Evolutionary conservation across 2,888 invertebrate species (phyloP).

Genomic region (Dynastes hyllus): DNA sequence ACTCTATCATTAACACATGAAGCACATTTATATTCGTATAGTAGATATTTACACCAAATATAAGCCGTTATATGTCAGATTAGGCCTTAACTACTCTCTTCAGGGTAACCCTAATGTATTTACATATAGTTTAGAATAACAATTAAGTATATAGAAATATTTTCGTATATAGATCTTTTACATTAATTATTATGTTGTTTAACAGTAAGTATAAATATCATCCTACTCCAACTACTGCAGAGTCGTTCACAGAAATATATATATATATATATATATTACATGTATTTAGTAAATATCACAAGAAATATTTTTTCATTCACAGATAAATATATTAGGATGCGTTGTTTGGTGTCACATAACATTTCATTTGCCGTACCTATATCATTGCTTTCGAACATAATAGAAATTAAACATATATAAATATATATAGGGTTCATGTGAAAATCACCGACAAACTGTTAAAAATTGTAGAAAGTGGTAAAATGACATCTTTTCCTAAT

Average conservation of each 20-base stretch:
- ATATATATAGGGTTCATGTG: too few species aligned
- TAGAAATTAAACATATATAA: too few species aligned
- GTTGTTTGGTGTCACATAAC: too few species aligned
- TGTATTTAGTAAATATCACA: slow-evolving; percentile 56
- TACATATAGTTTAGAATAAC: slow-evolving; percentile 28
- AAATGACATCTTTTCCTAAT: too few species aligned
- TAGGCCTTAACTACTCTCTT: slow-evolving; percentile 58
- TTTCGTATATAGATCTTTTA: slow-evolving; percentile 16
- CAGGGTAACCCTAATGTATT: slow-evolving; percentile 52
- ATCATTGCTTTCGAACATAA: too few species aligned
- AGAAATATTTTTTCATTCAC: slow-evolving; percentile 54
- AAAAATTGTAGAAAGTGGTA: too few species aligned
- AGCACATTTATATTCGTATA: slow-evolving; percentile 10
- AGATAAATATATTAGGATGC: slow-evolving; percentile 27
- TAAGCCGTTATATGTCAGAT: slow-evolving; percentile 44
- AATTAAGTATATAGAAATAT: slow-evolving; percentile 31
- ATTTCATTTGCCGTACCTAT: too few species aligned
- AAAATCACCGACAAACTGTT: too few species aligned
- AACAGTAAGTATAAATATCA: slow-evolving; percentile 34
- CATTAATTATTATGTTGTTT: not conserved
- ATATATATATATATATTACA: not conserved
- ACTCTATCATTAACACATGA: not conserved
- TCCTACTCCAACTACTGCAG: slow-evolving; percentile 24
- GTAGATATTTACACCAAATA: slow-evolving; percentile 38
- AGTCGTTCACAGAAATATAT: slow-evolving; percentile 33